Percentiles rank a stretch among this genome's conserved stretches.
Evolutionary conservation across 1,140 invertebrate species (phyloP).

Genomic region (Zaprionus kolodkinae): DNA sequence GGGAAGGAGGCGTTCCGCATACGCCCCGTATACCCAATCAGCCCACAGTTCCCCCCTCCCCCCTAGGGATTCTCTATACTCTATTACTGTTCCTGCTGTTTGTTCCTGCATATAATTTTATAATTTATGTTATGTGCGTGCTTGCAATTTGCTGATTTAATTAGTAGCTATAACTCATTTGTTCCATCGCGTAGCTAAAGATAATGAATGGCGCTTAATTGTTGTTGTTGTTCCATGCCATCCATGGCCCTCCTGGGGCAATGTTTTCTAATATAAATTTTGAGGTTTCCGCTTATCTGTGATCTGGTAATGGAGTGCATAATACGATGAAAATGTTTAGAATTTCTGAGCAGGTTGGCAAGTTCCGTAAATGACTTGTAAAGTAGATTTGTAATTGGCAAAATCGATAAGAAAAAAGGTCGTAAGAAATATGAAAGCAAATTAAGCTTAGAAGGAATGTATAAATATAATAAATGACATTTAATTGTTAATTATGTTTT

Average conservation of each 20-base stretch:
- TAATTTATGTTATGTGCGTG: conserved; percentile 77
- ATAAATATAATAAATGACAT: neutral
- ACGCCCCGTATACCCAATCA: conserved; percentile 8
- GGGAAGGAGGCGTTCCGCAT: neutral
- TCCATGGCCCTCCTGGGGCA: conserved; percentile 14
- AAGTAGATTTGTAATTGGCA: neutral
- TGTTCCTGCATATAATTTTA: conserved; percentile 52
- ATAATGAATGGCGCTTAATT: conserved; percentile 79
- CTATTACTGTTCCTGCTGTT: neutral
- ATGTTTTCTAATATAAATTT: conserved; percentile 27
- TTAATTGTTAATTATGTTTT: neutral
- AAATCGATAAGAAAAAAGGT: conserved; percentile 2
- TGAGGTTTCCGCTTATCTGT: conserved; percentile 51
- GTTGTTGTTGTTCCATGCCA: conserved; percentile 38
- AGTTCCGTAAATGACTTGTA: neutral
- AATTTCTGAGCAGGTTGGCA: neutral
- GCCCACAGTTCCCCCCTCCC: conserved; percentile 17
- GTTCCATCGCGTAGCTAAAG: conserved; percentile 53
- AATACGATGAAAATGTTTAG: conserved; percentile 51
- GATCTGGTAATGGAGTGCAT: conserved; percentile 67
- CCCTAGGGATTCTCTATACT: conserved; percentile 33
- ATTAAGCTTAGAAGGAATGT: neutral
- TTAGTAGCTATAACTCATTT: conserved; percentile 78
- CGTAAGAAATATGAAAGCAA: neutral
- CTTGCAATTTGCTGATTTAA: conserved; percentile 81